A percentile compares a stretch with the other conserved stretches of the same genome.
Conservation (phyloP, 1,140 invertebrate species). For the Aphelinus certus region DNA sequence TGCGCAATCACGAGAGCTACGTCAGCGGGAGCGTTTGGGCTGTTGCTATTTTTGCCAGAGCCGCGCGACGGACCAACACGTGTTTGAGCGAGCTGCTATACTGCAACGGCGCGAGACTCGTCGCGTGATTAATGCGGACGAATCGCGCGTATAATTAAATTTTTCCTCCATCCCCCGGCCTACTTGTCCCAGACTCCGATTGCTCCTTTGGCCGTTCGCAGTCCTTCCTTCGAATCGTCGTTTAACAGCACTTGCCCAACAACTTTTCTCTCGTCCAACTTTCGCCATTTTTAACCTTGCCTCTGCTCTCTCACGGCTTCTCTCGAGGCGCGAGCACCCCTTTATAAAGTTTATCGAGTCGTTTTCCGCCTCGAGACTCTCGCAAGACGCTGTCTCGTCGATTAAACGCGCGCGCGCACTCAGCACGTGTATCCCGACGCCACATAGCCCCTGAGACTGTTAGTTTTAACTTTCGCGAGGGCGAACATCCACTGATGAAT, state of each 20-base stretch:
- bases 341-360: constrained; percentile 25
- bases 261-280: constrained; percentile 4
- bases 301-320: neutral
- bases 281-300: constrained; percentile 12
- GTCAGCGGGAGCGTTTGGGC: neutral
- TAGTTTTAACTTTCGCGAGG: no score
- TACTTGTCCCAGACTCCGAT: neutral
- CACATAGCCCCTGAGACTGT: no score
- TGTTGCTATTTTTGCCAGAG: no score
- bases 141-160: constrained; percentile 15
- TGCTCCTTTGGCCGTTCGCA: neutral
- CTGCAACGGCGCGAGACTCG: neutral
- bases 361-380: neutral
- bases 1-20: neutral
- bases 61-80: no score
- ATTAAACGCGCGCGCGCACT: neutral
- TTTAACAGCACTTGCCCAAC: constrained; percentile 16
- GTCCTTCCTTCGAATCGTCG: neutral
- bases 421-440: no score
- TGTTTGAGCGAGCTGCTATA: no score
- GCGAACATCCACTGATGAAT: no score
- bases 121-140: neutral
- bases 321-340: no score
- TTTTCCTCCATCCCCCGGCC: neutral
- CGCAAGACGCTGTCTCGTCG: neutral